phyloP scores from a whole-genome alignment of 2,888 invertebrate species.

The Oxyteleia sp. region DNA sequence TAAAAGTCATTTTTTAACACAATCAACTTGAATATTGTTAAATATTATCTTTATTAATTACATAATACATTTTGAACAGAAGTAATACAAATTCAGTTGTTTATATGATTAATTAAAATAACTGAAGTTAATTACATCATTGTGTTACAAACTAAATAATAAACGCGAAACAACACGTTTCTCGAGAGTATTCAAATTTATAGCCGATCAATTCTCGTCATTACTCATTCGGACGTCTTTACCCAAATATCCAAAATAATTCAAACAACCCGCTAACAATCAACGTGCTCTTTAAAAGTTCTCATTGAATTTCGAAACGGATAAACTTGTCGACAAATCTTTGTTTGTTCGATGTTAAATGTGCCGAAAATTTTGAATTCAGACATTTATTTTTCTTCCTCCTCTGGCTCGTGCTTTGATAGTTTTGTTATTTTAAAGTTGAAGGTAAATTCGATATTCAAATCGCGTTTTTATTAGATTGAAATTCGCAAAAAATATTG shows the following conservation, averaged over 20 bases:
- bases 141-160: conserved; percentile 42
- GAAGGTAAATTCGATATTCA: no score
- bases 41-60: no score
- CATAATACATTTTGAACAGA: no score
- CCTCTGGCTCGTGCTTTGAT: no score
- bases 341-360: not conserved
- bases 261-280: not conserved
- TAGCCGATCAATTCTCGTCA: not conserved
- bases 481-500: no score
- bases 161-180: conserved; percentile 9
- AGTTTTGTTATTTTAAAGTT: no score
- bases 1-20: no score
- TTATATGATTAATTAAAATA: no score
- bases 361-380: not conserved
- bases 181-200: not conserved
- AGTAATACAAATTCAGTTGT: no score
- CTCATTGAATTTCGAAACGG: not conserved
- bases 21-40: no score
- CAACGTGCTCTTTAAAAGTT: not conserved
- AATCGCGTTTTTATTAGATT: no score
- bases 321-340: not conserved
- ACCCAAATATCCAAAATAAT: conserved; percentile 4
- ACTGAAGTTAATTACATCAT: conserved; percentile 62
- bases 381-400: not conserved
- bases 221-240: not conserved